phyloP scores from a whole-genome alignment of 2,797 vertebrate species.

The Picus viridis region DNA sequence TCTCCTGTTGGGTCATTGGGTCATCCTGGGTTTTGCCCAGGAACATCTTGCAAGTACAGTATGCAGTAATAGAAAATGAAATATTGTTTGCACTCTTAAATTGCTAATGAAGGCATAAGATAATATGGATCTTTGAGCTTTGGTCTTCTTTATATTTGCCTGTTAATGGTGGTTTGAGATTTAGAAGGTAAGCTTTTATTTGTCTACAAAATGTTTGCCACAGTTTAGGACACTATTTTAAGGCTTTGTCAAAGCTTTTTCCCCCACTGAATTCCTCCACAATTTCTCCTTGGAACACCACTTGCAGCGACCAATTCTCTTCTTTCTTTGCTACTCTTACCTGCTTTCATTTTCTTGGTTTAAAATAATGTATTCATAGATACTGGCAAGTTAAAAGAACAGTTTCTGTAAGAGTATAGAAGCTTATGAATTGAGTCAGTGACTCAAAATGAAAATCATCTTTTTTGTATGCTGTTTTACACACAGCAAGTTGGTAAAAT shows the following conservation, averaged over 20 bases:
- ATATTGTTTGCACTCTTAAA: not conserved
- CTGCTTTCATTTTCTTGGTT: not conserved
- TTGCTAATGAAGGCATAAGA: not conserved
- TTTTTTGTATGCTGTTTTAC: not conserved
- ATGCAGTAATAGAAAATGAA: not conserved
- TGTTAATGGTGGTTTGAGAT: not conserved
- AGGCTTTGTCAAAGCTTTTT: not conserved
- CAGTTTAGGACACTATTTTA: not conserved
- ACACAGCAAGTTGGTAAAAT: not conserved
- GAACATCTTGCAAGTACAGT: not conserved
- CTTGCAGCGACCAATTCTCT: not conserved
- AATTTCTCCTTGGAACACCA: not conserved
- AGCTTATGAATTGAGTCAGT: not conserved
- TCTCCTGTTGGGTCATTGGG: not conserved
- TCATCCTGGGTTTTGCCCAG: not conserved
- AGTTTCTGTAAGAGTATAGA: not conserved
- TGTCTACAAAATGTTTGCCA: not conserved
- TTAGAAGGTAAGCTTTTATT: not conserved
- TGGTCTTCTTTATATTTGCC: not conserved
- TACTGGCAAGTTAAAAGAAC: not conserved
- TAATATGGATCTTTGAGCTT: not conserved
- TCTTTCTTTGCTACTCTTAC: not conserved
- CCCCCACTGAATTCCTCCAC: not conserved
- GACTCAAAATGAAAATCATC: not conserved
- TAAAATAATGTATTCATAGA: not conserved